phyloP scores from a whole-genome alignment of 2,113 vertebrate genomes.

The Narcine bancroftii region DNA sequence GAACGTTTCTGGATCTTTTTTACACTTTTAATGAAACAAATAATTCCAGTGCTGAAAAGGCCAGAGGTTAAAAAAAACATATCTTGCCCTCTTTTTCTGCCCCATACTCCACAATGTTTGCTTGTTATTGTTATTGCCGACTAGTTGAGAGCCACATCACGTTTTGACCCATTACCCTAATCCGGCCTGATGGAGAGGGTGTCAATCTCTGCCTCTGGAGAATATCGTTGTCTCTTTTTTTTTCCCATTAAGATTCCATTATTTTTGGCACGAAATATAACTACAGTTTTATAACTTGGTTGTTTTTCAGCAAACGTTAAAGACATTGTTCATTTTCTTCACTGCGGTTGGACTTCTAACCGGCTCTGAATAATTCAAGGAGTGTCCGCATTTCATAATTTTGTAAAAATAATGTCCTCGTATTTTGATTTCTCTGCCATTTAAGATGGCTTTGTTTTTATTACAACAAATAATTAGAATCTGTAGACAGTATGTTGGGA shows the following conservation, averaged over 20 bases:
- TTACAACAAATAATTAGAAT: background rate
- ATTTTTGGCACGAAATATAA: constrained; percentile 6
- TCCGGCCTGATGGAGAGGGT: background rate
- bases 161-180: background rate
- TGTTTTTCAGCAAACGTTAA: background rate
- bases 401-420: background rate
- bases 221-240: background rate
- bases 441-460: background rate
- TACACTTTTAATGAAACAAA: background rate
- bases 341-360: background rate
- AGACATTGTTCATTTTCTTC: background rate
- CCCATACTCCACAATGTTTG: background rate
- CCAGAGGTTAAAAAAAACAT: background rate
- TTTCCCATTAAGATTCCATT: background rate
- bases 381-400: background rate
- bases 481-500: background rate
- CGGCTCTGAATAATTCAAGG: background rate
- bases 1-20: background rate
- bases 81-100: background rate
- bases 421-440: background rate
- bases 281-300: background rate
- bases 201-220: background rate
- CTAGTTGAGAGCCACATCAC: background rate
- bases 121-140: background rate
- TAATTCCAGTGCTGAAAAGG: background rate